Evolutionary conservation across 2,797 vertebrate genomes (phyloP).

Genomic region (Triplophysa bombifrons): DNA sequence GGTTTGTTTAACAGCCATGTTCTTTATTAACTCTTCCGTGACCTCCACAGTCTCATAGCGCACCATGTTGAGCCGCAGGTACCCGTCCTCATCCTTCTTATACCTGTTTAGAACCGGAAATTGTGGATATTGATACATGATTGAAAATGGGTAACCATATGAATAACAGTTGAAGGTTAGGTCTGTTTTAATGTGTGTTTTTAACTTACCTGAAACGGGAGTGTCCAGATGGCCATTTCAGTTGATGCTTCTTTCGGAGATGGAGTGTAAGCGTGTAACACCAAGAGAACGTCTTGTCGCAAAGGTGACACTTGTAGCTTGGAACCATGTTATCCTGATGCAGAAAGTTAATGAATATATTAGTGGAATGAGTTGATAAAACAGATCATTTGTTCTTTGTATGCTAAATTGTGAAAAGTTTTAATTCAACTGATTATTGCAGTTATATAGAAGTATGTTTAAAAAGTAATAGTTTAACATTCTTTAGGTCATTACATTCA

Average conservation of each 20-base stretch:
- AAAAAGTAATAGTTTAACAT: no score
- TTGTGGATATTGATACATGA: not conserved
- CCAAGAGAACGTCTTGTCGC: conserved; percentile 82
- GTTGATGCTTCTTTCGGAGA: conserved; percentile 78
- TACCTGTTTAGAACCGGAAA: conserved; percentile 64
- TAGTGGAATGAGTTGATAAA: not conserved
- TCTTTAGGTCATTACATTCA: no score
- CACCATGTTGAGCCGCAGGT: conserved; percentile 80
- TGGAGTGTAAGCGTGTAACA: conserved; percentile 81
- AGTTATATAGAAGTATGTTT: no score
- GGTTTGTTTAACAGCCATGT: conserved; percentile 79
- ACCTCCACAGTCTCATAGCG: conserved; percentile 84
- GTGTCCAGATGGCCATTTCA: conserved; percentile 82
- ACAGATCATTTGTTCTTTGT: no score
- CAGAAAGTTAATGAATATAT: conserved; percentile 23
- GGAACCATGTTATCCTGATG: conserved; percentile 72
- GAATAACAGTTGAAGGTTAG: not conserved
- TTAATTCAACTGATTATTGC: no score
- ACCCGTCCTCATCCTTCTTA: conserved; percentile 78
- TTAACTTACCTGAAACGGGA: conserved; percentile 76
- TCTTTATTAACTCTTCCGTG: conserved; percentile 84
- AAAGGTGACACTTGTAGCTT: conserved; percentile 81
- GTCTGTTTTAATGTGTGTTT: not conserved
- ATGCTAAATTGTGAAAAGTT: no score
- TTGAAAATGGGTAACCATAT: not conserved